Percentiles rank a stretch among this genome's conserved stretches.
These are phyloP conservation scores for Peromyscus attwateri DNA, from an alignment of 2,797 vertebrate species.

Conservation along the genomic window DNA sequence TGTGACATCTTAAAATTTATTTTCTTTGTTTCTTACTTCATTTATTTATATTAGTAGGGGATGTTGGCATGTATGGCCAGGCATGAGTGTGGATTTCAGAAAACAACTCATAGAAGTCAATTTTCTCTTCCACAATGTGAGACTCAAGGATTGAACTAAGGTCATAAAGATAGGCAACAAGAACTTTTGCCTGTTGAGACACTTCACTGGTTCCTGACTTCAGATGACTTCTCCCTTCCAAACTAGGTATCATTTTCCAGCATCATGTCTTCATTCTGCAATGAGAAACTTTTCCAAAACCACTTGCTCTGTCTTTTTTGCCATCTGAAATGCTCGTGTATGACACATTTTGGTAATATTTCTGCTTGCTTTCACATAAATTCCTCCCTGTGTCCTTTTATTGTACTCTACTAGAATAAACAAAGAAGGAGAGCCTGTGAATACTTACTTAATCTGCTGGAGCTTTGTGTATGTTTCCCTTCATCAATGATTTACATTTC, in stretches of 20 bases:
- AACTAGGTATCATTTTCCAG: background rate
- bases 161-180: background rate
- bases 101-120: background rate
- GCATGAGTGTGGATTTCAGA: background rate
- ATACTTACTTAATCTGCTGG: slow-evolving; percentile 66
- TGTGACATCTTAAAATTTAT: background rate
- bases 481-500: slow-evolving; percentile 70
- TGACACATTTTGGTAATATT: background rate
- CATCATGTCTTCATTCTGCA: background rate
- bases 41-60: background rate
- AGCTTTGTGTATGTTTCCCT: slow-evolving; percentile 52
- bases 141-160: background rate
- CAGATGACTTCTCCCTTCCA: background rate
- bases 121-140: background rate
- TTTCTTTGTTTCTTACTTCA: background rate
- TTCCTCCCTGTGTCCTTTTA: slow-evolving; percentile 28
- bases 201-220: background rate
- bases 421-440: slow-evolving; percentile 55
- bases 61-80: background rate
- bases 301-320: background rate
- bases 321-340: background rate
- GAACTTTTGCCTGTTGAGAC: background rate
- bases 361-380: slow-evolving; percentile 54
- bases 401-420: slow-evolving; percentile 45
- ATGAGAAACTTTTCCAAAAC: background rate